A percentile compares a stretch with the other conserved stretches of the same genome.
Conservation (phyloP, 1,140 invertebrate species). For the Leptinotarsa defecta region DNA sequence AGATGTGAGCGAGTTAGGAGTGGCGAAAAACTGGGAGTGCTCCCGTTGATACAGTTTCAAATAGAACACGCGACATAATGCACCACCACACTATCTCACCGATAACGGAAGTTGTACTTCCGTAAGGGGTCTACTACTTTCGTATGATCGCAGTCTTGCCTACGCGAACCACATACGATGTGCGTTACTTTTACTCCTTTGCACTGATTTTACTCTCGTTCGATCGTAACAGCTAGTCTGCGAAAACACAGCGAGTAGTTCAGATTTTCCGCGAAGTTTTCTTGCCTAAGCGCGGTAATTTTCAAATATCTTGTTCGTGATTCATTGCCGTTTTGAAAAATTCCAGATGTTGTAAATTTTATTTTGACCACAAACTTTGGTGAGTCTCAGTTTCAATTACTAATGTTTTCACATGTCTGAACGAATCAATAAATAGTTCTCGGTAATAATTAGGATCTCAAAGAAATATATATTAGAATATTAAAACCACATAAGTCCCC, state of each 20-base stretch:
- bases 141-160: constrained; percentile 4
- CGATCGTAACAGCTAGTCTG: not conserved
- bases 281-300: not conserved
- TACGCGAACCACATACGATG: constrained; percentile 4
- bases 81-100: constrained; percentile 31
- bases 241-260: not conserved
- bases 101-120: constrained; percentile 39
- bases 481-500: no score
- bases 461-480: no score
- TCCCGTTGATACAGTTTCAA: constrained; percentile 28
- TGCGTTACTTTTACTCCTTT: constrained; percentile 3
- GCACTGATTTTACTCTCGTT: constrained; percentile 2
- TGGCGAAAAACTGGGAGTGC: constrained; percentile 27
- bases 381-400: not conserved
- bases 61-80: constrained; percentile 15
- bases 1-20: constrained; percentile 4
- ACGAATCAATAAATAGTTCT: no score
- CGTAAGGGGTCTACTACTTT: constrained; percentile 29
- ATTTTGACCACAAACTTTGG: not conserved
- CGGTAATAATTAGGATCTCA: no score
- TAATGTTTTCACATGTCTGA: no score
- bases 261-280: not conserved
- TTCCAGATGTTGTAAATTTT: not conserved
- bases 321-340: no score
- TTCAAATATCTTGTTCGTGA: not conserved